Base-by-base conservation (phyloP, 2,888 invertebrate genomes). In the Andrena hattorfiana region DNA sequence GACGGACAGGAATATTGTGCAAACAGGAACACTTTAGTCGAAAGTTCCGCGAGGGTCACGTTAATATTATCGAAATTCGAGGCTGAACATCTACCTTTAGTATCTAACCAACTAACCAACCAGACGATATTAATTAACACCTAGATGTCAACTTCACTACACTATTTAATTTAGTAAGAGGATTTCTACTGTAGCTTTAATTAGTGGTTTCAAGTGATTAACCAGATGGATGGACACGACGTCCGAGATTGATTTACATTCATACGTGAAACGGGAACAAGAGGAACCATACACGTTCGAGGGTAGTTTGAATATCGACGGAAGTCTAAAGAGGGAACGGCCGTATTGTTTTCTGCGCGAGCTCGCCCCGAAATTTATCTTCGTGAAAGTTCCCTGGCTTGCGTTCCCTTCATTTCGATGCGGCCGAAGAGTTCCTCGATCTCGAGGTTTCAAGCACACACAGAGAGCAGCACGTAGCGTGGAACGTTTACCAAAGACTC, bases 401-500 rank as follows among this genome's bases (percentile, higher is more conserved):
- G 23, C 23, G 56, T 63, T 59, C 67, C 54, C 67, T 73, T 79
- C 81, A 54, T 81, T 73, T 73, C 80, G 67, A 79, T 81, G 79
- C 81, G 56, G 54, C 49, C 54, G 54, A 67, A 28, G 51, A 62
- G 79, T 67, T 67, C 28, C 28, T 23, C 60, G n/a, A 49, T 62
- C 62, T 81, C 75, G 81, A 71, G 81, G 67, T 81, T 82, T 81
- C 70, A 70, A 81, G 56, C 56, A 26, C 56, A 26, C 56, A 81
- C 82, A 67, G 56, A 48, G 56, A 54, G 32, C 51, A 59, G 80
- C 68, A 78, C 77, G 71, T 73, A 68, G 30, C 79, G 30, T n/a
- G 64, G 48, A 42, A 81, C 81, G 81, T 83, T 83, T 83, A 51
- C 82, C 67, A 51, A 82, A 82, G 83, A 56, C 82, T 81, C 82